Evolutionary conservation across 1,140 invertebrate genomes (phyloP), one percentile per base, ranked within the genome.

Genomic region (Nautilus pompilius): DNA sequence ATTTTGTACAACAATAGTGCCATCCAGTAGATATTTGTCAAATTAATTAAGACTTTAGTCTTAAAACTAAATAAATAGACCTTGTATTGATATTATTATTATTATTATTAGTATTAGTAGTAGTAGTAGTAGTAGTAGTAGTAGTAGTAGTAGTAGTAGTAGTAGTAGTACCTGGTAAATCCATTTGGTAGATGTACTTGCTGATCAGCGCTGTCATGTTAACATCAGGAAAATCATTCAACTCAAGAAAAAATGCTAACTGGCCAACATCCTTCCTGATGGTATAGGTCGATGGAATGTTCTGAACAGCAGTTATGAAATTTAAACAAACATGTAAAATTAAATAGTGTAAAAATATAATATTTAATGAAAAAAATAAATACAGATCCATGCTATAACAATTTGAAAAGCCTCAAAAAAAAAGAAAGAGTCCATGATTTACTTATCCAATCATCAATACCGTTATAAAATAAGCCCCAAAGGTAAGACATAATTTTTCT

Each of bases 111-210:
- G n/a, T n/a, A n/a, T n/a, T n/a, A n/a, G n/a, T n/a, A n/a, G n/a
- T n/a, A n/a, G n/a, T n/a, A n/a, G n/a, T n/a, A n/a, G n/a, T n/a
- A n/a, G n/a, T n/a, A n/a, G n/a, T n/a, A n/a, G n/a, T n/a, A n/a
- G n/a, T n/a, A n/a, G n/a, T n/a, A 41, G 36, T 10, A 41, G 36
- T n/a, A 13, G 36, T 41, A 22, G 4, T n/a, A n/a, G n/a, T n/a
- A n/a, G n/a, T n/a, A n/a, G n/a, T n/a, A n/a, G n/a, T 62, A 72
- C 71, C 66, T 48, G 71, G 71, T n/a, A 72, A 36, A 55, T 72
- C 66, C 24, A 72, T 26, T 24, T 58, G 49, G n/a, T 65, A 46
- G 8, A 70, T 62, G 20, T 66, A 70, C 24, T 57, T 58, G 28
- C 63, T 67, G 17, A 64, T 29, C 4, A 70, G 36, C 13, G 59